Base-by-base conservation (phyloP, 2,888 invertebrate species). In the Netelia inedita region DNA sequence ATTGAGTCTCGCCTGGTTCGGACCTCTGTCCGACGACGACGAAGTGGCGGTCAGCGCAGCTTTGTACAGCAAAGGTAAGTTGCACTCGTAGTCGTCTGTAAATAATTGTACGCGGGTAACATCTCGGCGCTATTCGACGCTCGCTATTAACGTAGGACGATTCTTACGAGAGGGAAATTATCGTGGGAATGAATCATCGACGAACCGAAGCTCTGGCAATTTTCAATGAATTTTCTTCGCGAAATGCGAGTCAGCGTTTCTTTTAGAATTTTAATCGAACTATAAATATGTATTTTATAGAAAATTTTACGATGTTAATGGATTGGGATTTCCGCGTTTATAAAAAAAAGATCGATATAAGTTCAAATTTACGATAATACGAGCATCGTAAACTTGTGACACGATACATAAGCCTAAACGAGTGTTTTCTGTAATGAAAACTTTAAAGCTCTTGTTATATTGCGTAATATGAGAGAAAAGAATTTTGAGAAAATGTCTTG, bases 1-100 rank as follows among this genome's bases (percentile, higher is more conserved):
- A 95, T 98, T 96, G 90, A 98, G 95, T 91, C 96, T 95, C 53
- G 98, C 98, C 95, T 98, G 97, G 85, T 97, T 95, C n/a, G 98
- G 96, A 83, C 97, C 98, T 92, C 98, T 95, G 89, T 97, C 97
- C 71, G 96, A 95, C 83, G 98, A 94, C 88, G 96, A 96, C 19
- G 98, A 97, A 59, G 98, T 98, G 41, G 98, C 98, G 85, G 95
- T 96, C 87, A 98, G 94, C 85, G 95, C 96, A 85, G 98, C 96
- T 89, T 94, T 95, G 21, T 96, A 96, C 92, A 98, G 94, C 82
- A 98, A 94, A 10, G 98, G 97, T 89, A 96, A 95, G 93, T 97
- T 97, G 94, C 98, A 98, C 94, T 98, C 97, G 93, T 96, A 96
- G 90, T 96, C 95, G 90, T 94, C 94, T 94, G 90, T 69, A 92